A percentile compares a stretch with the other conserved stretches of the same genome.
phyloP scores from a whole-genome alignment of 2,888 invertebrate species.

The Heliconius ismenius region DNA sequence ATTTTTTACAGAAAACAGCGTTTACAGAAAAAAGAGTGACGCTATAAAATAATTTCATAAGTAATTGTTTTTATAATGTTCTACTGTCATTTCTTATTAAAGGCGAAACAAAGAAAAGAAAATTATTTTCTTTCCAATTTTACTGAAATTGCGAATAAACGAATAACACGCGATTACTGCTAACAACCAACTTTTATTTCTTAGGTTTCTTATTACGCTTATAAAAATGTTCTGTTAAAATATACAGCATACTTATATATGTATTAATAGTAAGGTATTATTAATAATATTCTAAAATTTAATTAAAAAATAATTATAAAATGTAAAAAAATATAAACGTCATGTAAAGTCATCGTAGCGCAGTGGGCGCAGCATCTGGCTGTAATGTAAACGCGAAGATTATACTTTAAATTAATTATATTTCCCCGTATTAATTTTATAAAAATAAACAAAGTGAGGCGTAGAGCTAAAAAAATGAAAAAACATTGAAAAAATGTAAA shows the following conservation, averaged over 20 bases:
- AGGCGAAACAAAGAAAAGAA: conserved; percentile 5
- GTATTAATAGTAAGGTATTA: too few species aligned
- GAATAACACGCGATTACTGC: conserved; percentile 32
- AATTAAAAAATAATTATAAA: background rate
- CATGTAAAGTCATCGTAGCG: too few species aligned
- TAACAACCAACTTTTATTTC: conserved; percentile 30
- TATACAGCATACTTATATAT: background rate
- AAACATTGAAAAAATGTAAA: too few species aligned
- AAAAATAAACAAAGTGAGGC: too few species aligned
- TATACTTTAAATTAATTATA: background rate
- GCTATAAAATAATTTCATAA: background rate
- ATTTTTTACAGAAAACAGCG: too few species aligned
- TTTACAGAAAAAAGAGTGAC: too few species aligned
- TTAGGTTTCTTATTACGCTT: conserved; percentile 19
- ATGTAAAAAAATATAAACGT: background rate
- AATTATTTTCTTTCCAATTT: conserved; percentile 18
- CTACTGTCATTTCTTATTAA: background rate
- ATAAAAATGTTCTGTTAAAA: background rate
- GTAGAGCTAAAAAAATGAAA: too few species aligned
- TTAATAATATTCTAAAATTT: too few species aligned
- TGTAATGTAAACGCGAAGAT: background rate
- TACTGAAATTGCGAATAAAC: background rate
- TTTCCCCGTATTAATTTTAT: too few species aligned
- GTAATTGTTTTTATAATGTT: background rate
- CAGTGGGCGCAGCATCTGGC: too few species aligned